A percentile compares a stretch with the other conserved stretches of the same genome.
phyloP scores from a whole-genome alignment of 2,113 vertebrate genomes.

The Callithrix jacchus region DNA sequence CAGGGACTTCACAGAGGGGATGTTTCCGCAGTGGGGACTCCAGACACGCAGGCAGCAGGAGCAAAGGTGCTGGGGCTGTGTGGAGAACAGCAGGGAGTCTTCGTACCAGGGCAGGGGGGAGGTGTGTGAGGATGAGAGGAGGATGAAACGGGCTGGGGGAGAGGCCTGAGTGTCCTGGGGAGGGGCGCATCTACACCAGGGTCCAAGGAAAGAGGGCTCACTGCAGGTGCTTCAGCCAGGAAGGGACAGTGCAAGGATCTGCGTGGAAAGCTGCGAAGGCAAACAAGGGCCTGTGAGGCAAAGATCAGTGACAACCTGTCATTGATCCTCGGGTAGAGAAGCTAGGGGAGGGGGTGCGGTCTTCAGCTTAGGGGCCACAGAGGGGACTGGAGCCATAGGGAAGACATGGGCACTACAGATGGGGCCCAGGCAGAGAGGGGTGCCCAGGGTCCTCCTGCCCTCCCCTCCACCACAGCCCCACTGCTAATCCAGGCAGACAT shows the following conservation, averaged over 20 bases:
- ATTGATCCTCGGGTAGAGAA: neutral
- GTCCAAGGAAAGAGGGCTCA: neutral
- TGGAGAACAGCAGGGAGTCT: neutral
- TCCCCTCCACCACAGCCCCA: too few relatives aligned
- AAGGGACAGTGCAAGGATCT: neutral
- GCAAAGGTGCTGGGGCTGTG: neutral
- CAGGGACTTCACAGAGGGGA: neutral
- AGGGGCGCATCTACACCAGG: neutral
- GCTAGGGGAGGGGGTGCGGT: too few relatives aligned
- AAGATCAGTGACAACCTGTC: neutral
- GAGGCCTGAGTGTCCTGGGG: neutral
- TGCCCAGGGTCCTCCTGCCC: fast-evolving
- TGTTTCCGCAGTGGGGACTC: neutral
- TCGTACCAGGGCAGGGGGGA: neutral
- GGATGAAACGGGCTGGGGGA: neutral
- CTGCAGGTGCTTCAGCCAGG: neutral
- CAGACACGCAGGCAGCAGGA: neutral
- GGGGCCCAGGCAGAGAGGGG: fast-evolving
- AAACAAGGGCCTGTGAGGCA: neutral
- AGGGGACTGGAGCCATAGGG: fast-evolving
- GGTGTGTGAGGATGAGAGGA: neutral
- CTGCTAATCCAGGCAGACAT: neutral
- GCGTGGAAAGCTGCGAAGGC: fast-evolving
- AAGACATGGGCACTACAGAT: fast-evolving
- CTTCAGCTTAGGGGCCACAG: fast-evolving